A percentile compares a stretch with the other conserved stretches of the same genome.
phyloP scores from a whole-genome alignment of 1,140 invertebrate species.

The Philaenus spumarius region DNA sequence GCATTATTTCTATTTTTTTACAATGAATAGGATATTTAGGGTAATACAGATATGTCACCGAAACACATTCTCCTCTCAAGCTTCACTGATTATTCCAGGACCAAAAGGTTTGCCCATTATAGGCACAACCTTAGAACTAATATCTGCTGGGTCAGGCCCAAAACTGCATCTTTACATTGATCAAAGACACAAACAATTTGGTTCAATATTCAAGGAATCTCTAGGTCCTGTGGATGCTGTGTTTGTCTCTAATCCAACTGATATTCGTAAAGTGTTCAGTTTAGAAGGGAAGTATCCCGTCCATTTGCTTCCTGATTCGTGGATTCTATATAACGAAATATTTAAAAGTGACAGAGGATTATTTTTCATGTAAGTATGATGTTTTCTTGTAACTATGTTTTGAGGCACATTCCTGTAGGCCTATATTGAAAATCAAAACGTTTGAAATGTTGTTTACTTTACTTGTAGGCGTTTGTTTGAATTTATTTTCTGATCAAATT shows the following conservation, averaged over 20 bases:
- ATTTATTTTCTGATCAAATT: too few relatives aligned
- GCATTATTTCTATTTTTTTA: too few relatives aligned
- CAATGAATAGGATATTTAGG: too few relatives aligned
- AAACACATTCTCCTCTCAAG: neutral
- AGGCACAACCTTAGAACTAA: constrained; percentile 37
- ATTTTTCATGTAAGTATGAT: constrained; percentile 72
- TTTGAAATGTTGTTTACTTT: too few relatives aligned
- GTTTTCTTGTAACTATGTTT: too few relatives aligned
- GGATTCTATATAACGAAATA: constrained; percentile 69
- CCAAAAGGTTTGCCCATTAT: constrained; percentile 38
- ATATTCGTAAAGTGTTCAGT: constrained; percentile 63
- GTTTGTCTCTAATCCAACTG: constrained; percentile 60
- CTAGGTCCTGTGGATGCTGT: constrained; percentile 58
- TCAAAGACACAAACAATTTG: constrained; percentile 58
- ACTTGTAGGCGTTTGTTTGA: too few relatives aligned
- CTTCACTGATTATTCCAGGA: constrained; percentile 34
- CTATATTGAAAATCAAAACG: too few relatives aligned
- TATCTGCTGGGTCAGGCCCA: constrained; percentile 32
- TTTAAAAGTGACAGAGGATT: constrained; percentile 65
- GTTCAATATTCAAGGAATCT: constrained; percentile 64
- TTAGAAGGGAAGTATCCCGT: constrained; percentile 69
- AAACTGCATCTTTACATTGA: constrained; percentile 68
- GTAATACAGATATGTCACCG: too few relatives aligned
- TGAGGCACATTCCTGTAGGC: too few relatives aligned
- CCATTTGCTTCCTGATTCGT: constrained; percentile 75